These are phyloP conservation scores for Carassius auratus DNA, from an alignment of 2,113 vertebrate genomes.

Conservation along the genomic window DNA sequence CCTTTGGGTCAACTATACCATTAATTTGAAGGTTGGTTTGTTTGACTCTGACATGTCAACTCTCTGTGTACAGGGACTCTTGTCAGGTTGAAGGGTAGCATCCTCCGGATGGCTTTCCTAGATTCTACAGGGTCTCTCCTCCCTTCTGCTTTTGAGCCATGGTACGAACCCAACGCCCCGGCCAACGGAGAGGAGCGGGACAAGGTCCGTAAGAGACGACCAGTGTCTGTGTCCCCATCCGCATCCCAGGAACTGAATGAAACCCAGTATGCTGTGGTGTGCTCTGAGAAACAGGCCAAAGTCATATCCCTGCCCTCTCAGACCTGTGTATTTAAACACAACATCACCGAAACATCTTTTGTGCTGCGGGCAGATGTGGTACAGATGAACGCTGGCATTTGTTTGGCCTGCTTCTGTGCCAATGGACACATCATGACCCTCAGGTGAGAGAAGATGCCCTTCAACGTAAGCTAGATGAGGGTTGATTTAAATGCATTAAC, in stretches of 20 bases:
- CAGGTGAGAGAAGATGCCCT: conserved; percentile 79
- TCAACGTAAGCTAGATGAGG: background rate
- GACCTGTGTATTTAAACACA: conserved; percentile 94
- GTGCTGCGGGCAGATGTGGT: conserved; percentile 94
- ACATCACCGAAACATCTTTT: conserved; percentile 96
- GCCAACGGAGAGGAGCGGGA: conserved; percentile 94
- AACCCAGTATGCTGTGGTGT: conserved; percentile 94
- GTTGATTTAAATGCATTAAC: background rate
- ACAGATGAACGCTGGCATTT: conserved; percentile 85
- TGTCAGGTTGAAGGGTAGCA: conserved; percentile 90
- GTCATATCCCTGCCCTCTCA: conserved; percentile 94
- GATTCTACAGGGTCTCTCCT: conserved; percentile 86
- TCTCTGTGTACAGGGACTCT: conserved; percentile 83
- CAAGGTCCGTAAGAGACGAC: conserved; percentile 84
- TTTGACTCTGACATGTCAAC: background rate
- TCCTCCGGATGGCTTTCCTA: conserved; percentile 91
- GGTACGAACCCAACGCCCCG: conserved; percentile 87
- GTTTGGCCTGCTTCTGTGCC: conserved; percentile 96
- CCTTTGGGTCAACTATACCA: background rate
- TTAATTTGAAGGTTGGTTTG: background rate
- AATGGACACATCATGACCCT: conserved; percentile 99
- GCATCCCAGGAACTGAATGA: conserved; percentile 94
- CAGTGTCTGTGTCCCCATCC: conserved; percentile 94
- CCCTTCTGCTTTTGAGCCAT: conserved; percentile 84
- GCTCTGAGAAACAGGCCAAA: conserved; percentile 99